Conservation (phyloP, 2,888 invertebrate genomes). For the Cheilosia grossa region DNA sequence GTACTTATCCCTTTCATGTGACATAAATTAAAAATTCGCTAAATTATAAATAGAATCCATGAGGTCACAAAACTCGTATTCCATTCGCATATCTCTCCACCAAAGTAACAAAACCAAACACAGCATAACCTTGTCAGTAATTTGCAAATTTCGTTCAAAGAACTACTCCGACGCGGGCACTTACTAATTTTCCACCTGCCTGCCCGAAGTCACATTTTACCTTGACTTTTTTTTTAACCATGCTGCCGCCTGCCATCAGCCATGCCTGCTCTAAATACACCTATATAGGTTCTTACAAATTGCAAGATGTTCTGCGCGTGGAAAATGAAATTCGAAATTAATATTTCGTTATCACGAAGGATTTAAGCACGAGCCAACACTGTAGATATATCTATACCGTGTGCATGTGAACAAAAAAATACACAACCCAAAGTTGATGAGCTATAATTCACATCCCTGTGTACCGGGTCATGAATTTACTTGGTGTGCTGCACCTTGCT, state of each 20-base stretch:
- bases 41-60: not conserved
- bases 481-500: slow-evolving; percentile 52
- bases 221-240: slow-evolving; percentile 47
- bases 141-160: slow-evolving; percentile 33
- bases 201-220: slow-evolving; percentile 39
- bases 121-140: slow-evolving; percentile 12
- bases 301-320: slow-evolving; percentile 48
- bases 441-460: slow-evolving; percentile 58
- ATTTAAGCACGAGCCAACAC: slow-evolving; percentile 10
- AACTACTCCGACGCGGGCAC: slow-evolving; percentile 48
- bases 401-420: not conserved
- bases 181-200: slow-evolving; percentile 66
- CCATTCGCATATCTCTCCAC: not conserved
- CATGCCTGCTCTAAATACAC: too few relatives aligned
- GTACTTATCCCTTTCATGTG: not conserved
- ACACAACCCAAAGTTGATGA: slow-evolving; percentile 50
- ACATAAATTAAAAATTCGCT: not conserved
- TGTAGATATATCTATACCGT: not conserved
- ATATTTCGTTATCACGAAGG: slow-evolving; percentile 54
- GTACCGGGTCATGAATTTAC: slow-evolving; percentile 37
- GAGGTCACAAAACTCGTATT: not conserved
- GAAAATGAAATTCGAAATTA: slow-evolving; percentile 68
- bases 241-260: slow-evolving; percentile 16
- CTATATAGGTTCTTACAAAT: slow-evolving; percentile 24
- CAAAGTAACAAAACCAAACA: not conserved